Conservation (phyloP, 2,113 vertebrate genomes). For the Apistogramma diplotaenia region DNA sequence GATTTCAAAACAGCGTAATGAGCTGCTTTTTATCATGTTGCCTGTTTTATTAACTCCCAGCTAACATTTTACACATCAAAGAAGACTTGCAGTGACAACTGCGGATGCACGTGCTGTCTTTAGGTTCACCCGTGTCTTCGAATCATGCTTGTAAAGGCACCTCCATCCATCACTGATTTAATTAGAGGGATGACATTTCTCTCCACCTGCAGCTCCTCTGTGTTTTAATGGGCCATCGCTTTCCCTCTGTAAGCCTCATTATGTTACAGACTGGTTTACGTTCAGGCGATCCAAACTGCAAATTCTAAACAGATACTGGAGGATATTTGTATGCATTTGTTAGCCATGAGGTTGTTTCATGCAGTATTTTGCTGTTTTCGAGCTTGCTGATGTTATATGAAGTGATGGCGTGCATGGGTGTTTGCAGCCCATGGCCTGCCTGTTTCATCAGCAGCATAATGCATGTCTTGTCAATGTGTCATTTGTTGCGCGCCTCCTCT, state of each 20-base stretch:
- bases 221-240: slow-evolving; percentile 12
- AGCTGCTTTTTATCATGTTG: background rate
- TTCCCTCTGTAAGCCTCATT: slow-evolving; percentile 17
- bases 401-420: slow-evolving; percentile 10
- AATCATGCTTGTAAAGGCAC: slow-evolving; percentile 3
- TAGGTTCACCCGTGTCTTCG: background rate
- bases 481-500: slow-evolving; percentile 26
- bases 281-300: background rate
- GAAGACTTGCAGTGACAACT: background rate
- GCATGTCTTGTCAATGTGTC: background rate
- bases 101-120: background rate
- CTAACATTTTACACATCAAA: background rate
- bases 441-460: slow-evolving; percentile 17
- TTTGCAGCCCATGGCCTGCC: background rate
- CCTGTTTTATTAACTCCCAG: background rate
- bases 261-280: slow-evolving; percentile 8
- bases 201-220: slow-evolving; percentile 38
- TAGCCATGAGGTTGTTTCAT: background rate
- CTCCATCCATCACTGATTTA: slow-evolving; percentile 41
- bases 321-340: background rate
- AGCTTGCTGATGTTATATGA: background rate
- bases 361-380: background rate
- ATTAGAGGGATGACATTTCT: slow-evolving; percentile 22
- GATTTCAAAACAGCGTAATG: background rate
- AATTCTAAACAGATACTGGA: background rate